A percentile compares a stretch with the other conserved stretches of the same genome.
phyloP scores from a whole-genome alignment of 2,888 invertebrate genomes.

The Microctonus hyperodae region DNA sequence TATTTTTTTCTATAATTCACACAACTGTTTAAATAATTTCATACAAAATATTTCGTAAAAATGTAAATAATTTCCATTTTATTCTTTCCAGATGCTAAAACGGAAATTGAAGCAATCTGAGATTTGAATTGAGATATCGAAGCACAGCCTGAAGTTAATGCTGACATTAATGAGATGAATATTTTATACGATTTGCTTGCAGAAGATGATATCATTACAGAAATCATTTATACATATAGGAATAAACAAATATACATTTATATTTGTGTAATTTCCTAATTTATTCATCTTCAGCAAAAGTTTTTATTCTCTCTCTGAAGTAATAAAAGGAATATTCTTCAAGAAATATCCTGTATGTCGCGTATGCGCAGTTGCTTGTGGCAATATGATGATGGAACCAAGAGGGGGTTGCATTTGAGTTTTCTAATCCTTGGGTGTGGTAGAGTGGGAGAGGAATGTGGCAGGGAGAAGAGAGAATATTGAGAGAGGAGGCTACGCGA shows the following conservation, averaged over 20 bases:
- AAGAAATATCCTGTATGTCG: not conserved
- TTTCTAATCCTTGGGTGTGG: slow-evolving; percentile 59
- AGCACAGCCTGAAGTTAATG: not conserved
- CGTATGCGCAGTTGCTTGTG: slow-evolving; percentile 35
- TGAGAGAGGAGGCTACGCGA: slow-evolving; percentile 27
- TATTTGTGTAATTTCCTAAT: no score
- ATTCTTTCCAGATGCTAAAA: not conserved
- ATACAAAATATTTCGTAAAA: not conserved
- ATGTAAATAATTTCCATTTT: not conserved
- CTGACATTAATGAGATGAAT: not conserved
- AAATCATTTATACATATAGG: no score
- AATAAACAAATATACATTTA: no score
- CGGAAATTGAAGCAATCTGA: not conserved
- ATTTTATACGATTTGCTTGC: no score
- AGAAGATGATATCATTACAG: no score
- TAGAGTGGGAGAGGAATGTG: slow-evolving; percentile 26
- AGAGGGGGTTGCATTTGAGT: slow-evolving; percentile 50
- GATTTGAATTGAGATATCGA: not conserved
- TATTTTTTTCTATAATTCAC: no score
- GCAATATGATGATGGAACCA: slow-evolving; percentile 20
- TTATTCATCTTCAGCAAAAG: not conserved
- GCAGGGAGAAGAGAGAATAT: slow-evolving; percentile 4
- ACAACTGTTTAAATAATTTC: no score
- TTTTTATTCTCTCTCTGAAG: no score
- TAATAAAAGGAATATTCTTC: not conserved